Base-by-base conservation (phyloP, 2,113 vertebrate species). In the Lepus timidus region DNA sequence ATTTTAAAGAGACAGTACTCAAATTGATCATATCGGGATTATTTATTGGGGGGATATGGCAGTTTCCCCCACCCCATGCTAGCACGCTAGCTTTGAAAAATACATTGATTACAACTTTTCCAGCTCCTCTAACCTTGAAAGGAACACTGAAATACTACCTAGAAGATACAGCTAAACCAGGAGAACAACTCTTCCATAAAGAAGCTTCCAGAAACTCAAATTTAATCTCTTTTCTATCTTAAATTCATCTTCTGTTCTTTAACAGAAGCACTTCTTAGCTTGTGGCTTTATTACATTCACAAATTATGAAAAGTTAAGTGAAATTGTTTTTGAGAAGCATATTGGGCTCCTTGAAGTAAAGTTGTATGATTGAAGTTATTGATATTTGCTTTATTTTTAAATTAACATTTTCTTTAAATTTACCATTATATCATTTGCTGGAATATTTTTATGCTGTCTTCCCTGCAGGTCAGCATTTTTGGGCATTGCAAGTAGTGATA, bases 341-440 rank as follows among this genome's bases (percentile, higher is more conserved):
- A 49, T 81, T 82, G 44, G 78, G 6, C 27, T 65, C 29, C 14
- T 64, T 85, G 33, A 51, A 84, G 44, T 90, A 74, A 74, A 91
- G 62, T 65, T 33, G 6, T 0, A 19, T 58, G 62, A 81, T 81
- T 76, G 36, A 96, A 86, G 19, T 78, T 71, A 80, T 81, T 96
- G 62, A 68, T 52, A 89, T 44, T 75, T 33, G 62, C 23, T 49
- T 81, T 76, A 25, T 36, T 39, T 81, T 90, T 61, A 67, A 58
- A 67, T 71, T 93, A 61, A 61, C 33, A 80, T 58, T 74, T 68
- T 81, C 74, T 86, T 76, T 79, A 31, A 36, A 78, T 62, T 85
- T 90, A 33, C 1, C 8, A 90, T 90, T 11, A 82, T 8, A 33
- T 85, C 61, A 17, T 9, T 88, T 31, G 49, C 39, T 52, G 10